These are phyloP conservation scores for Hemicordylus capensis DNA, from an alignment of 2,113 vertebrate species.

Conservation along the genomic window DNA sequence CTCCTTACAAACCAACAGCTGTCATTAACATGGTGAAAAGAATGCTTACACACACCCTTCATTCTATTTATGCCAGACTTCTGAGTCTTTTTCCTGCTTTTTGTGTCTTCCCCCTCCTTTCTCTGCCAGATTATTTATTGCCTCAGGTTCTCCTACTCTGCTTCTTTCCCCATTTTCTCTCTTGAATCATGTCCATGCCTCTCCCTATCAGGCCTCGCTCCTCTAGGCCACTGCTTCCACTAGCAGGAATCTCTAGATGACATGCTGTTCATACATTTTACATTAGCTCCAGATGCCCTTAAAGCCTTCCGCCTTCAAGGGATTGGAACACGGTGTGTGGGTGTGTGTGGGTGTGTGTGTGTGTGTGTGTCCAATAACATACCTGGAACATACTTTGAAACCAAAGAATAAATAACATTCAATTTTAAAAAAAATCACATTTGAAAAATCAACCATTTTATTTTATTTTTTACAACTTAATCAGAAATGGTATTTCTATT, in stretches of 20 bases:
- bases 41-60: not conserved
- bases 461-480: constrained; percentile 43
- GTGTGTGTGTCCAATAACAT: too few species aligned
- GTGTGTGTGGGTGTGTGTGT: too few species aligned
- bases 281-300: constrained; percentile 57
- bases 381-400: constrained; percentile 50
- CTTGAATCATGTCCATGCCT: constrained; percentile 37
- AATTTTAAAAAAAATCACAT: constrained; percentile 58
- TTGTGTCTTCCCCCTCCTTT: not conserved
- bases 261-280: constrained; percentile 49
- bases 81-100: not conserved
- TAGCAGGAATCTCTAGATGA: constrained; percentile 52
- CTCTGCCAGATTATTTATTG: not conserved
- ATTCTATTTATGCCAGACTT: not conserved
- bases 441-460: constrained; percentile 67
- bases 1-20: too few species aligned
- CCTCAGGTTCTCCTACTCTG: constrained; percentile 1
- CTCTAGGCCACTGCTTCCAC: constrained; percentile 32
- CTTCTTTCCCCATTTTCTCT: not conserved
- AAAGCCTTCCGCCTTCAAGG: constrained; percentile 60
- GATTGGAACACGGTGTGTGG: constrained; percentile 54
- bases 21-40: too few species aligned
- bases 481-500: constrained; percentile 63
- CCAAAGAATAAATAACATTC: not conserved
- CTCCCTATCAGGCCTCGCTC: constrained; percentile 44